A percentile compares a stretch with the other conserved stretches of the same genome.
These are phyloP conservation scores for Etheostoma spectabile DNA, from an alignment of 2,113 vertebrate genomes.

Conservation along the genomic window DNA sequence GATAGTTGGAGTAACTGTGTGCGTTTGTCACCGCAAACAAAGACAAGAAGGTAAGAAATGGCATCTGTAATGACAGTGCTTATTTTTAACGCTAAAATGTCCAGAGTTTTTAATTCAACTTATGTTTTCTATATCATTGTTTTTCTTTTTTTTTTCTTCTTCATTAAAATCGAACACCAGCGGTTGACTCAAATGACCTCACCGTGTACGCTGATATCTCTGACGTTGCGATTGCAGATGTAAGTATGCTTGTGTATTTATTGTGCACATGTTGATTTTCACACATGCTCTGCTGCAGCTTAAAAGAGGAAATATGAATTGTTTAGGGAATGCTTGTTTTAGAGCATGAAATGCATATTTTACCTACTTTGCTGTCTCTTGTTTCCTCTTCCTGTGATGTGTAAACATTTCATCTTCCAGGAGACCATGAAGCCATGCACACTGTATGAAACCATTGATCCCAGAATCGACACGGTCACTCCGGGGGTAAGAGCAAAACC, in stretches of 20 bases:
- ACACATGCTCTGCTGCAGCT: no score
- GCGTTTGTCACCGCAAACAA: neutral
- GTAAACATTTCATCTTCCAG: constrained; percentile 1
- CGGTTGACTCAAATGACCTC: constrained; percentile 5
- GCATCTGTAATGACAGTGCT: rapidly evolving
- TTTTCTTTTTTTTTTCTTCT: neutral
- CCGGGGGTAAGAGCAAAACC: constrained; percentile 38
- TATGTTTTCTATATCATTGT: neutral
- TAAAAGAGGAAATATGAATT: neutral
- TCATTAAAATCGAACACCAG: constrained; percentile 1
- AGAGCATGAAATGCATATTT: neutral
- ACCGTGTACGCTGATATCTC: constrained; percentile 54
- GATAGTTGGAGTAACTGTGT: rapidly evolving
- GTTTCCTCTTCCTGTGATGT: neutral
- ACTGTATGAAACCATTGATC: constrained; percentile 67
- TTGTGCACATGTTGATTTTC: neutral
- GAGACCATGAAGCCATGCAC: constrained; percentile 31
- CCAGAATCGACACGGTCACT: rapidly evolving
- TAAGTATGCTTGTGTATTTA: constrained; percentile 18
- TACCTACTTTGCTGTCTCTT: neutral
- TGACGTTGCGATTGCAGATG: neutral
- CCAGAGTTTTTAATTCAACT: neutral
- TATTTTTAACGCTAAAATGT: neutral
- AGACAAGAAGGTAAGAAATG: neutral
- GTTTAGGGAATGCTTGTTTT: neutral